Evolutionary conservation across 2,797 vertebrate species (phyloP).

Genomic region (Gambelia wislizenii): DNA sequence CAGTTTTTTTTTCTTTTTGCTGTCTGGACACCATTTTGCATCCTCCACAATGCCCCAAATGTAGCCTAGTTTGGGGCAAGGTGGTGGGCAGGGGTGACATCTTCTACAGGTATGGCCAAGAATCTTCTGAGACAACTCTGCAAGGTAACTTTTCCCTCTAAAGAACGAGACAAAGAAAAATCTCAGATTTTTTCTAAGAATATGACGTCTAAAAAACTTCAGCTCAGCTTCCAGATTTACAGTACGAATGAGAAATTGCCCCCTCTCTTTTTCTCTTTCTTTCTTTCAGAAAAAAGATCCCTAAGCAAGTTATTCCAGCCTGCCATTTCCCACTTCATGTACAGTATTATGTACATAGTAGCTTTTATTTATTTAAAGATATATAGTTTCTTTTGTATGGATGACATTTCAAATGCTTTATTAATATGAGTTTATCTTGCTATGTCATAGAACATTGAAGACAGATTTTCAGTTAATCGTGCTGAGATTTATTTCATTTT

Average conservation of each 20-base stretch:
- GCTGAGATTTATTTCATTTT: constrained; percentile 62
- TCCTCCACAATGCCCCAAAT: too few relatives aligned
- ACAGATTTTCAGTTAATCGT: constrained; percentile 59
- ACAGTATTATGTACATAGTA: constrained; percentile 97
- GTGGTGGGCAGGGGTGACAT: too few relatives aligned
- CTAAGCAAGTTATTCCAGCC: constrained; percentile 70
- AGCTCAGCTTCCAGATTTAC: neutral
- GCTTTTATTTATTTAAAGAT: constrained; percentile 94
- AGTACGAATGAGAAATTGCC: neutral
- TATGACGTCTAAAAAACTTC: neutral
- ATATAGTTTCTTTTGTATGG: constrained; percentile 74
- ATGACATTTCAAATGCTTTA: constrained; percentile 70
- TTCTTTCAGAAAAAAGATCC: neutral
- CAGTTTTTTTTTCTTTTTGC: neutral
- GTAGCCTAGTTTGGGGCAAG: neutral
- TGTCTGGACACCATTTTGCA: neutral
- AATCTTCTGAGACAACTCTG: neutral
- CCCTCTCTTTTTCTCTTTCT: too few relatives aligned
- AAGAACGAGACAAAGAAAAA: neutral
- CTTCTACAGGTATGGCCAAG: neutral
- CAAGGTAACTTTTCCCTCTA: neutral
- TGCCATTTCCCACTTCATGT: constrained; percentile 88
- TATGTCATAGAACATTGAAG: constrained; percentile 54
- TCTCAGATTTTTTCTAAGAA: neutral
- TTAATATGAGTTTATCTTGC: constrained; percentile 63